Evolutionary conservation across 2,888 invertebrate genomes (phyloP).

Genomic region (Rotaria sp.): DNA sequence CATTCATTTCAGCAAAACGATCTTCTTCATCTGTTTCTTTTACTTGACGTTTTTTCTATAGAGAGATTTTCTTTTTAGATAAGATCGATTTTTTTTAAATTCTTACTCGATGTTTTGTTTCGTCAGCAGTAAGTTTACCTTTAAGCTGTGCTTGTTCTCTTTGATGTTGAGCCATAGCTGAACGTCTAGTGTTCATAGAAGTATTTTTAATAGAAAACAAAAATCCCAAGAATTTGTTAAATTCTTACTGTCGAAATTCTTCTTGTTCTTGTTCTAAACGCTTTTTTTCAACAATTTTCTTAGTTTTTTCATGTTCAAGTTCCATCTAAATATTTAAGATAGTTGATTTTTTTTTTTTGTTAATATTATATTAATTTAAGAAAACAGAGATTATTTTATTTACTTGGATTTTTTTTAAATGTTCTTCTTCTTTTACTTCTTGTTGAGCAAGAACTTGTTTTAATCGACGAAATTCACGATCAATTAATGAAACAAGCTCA

Average conservation of each 20-base stretch:
- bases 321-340: slow-evolving; percentile 61
- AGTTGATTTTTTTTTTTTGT: too few relatives aligned
- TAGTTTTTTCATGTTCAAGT: slow-evolving; percentile 72
- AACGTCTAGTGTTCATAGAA: not conserved
- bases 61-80: not conserved
- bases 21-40: slow-evolving; percentile 55
- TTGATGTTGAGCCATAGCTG: not conserved
- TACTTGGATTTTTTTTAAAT: slow-evolving; percentile 70
- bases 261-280: slow-evolving; percentile 62
- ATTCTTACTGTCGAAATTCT: slow-evolving; percentile 31
- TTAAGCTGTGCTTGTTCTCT: not conserved
- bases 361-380: too few relatives aligned
- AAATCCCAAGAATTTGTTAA: not conserved
- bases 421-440: slow-evolving; percentile 73
- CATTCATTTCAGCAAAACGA: slow-evolving; percentile 51
- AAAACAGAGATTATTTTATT: too few relatives aligned
- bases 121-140: not conserved
- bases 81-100: not conserved
- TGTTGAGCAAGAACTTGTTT: slow-evolving; percentile 69
- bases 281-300: slow-evolving; percentile 75
- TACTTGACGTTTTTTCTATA: not conserved
- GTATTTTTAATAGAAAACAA: not conserved
- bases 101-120: not conserved
- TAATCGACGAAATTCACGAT: slow-evolving; percentile 61
- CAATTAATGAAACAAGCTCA: slow-evolving; percentile 54